Percentiles rank a stretch among this genome's conserved stretches.
Conservation (phyloP, 2,113 vertebrate species). For the Hystrix brachyura region DNA sequence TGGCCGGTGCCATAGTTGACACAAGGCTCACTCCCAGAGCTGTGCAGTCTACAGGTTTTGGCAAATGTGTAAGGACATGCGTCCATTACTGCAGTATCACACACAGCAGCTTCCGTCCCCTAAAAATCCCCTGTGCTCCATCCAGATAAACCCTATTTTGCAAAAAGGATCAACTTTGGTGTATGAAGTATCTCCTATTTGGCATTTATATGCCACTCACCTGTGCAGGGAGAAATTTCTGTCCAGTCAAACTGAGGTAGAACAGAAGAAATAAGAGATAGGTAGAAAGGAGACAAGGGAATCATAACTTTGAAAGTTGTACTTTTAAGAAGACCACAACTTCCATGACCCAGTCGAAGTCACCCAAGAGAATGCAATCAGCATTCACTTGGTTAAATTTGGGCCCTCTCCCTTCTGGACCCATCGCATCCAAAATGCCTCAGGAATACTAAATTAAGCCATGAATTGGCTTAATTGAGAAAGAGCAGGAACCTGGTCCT, state of each 20-base stretch:
- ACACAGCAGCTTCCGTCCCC: not conserved
- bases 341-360: not conserved
- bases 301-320: not conserved
- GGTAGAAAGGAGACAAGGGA: not conserved
- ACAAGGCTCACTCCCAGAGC: not conserved
- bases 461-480: not conserved
- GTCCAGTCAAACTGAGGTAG: not conserved
- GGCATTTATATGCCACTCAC: not conserved
- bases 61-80: not conserved
- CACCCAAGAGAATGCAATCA: not conserved
- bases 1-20: accelerated
- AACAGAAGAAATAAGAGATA: not conserved
- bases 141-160: not conserved
- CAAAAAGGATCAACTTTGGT: not conserved
- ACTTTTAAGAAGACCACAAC: not conserved
- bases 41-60: not conserved
- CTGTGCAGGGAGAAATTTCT: not conserved
- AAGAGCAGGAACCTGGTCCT: not conserved
- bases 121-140: not conserved
- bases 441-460: not conserved
- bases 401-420: not conserved
- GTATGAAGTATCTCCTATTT: not conserved
- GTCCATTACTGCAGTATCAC: too few species aligned
- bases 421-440: not conserved
- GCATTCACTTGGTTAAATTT: not conserved